A percentile compares a stretch with the other conserved stretches of the same genome.
phyloP scores from a whole-genome alignment of 2,888 invertebrate species.

The Folsomia candida region DNA sequence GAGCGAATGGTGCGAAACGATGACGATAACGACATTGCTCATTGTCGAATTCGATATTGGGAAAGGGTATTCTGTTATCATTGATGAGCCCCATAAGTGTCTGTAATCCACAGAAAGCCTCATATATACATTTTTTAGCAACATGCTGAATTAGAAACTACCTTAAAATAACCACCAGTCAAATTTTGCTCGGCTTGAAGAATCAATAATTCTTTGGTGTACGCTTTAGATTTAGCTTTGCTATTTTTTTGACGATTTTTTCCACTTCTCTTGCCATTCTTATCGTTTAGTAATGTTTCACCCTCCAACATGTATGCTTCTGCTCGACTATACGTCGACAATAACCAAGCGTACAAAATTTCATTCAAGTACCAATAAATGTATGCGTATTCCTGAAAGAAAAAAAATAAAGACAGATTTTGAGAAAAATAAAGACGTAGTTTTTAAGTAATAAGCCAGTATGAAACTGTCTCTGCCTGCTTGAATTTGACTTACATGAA shows the following conservation, averaged over 20 bases:
- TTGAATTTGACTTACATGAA: no score
- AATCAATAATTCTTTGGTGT: conserved; percentile 78
- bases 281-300: conserved; percentile 33
- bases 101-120: conserved; percentile 55
- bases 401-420: no score
- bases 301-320: conserved; percentile 74
- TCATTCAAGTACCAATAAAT: conserved; percentile 80
- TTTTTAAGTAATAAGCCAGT: conserved; percentile 60
- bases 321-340: conserved; percentile 84
- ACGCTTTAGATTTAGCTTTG: conserved; percentile 67
- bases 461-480: conserved; percentile 95
- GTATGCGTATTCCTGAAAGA: conserved; percentile 84
- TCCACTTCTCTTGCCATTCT: conserved; percentile 46
- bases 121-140: neutral
- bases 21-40: conserved; percentile 93
- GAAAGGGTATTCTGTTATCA: conserved; percentile 78
- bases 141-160: conserved; percentile 52
- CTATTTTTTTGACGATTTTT: conserved; percentile 59
- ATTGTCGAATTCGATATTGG: conserved; percentile 84
- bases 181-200: conserved; percentile 89
- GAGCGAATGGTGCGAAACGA: conserved; percentile 84
- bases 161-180: conserved; percentile 93
- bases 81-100: conserved; percentile 86
- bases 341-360: conserved; percentile 88
- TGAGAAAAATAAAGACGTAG: conserved; percentile 19